Percentiles rank a stretch among this genome's conserved stretches.
Conservation (phyloP, 2,113 vertebrate genomes). For the Nycticebus coucang region DNA sequence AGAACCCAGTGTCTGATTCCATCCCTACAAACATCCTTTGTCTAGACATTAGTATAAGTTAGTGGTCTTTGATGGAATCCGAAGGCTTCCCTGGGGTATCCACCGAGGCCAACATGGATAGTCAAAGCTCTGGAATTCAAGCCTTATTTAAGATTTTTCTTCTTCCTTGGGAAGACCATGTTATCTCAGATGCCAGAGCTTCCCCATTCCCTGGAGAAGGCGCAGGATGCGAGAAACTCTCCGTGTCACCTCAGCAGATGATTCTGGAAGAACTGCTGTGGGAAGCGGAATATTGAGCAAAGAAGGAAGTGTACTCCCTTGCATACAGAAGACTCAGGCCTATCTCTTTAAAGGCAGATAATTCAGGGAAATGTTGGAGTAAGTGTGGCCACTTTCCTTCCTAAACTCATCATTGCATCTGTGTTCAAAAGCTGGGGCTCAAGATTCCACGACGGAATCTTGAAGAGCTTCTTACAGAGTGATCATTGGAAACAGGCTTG, state of each 20-base stretch:
- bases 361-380: background rate
- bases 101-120: background rate
- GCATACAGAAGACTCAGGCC: background rate
- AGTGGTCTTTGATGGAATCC: background rate
- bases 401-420: background rate
- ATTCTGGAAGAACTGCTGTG: background rate
- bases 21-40: background rate
- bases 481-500: constrained; percentile 76
- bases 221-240: background rate
- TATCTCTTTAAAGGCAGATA: background rate
- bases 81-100: background rate
- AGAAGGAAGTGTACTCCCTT: background rate
- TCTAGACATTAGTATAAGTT: background rate
- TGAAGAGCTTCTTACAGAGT: background rate
- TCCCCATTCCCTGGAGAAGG: background rate
- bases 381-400: background rate
- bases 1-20: background rate
- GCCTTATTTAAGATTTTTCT: background rate
- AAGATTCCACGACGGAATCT: background rate
- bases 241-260: background rate
- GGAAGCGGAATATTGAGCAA: background rate
- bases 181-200: background rate
- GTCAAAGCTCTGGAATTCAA: background rate
- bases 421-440: constrained; percentile 5
- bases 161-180: background rate